phyloP scores from a whole-genome alignment of 2,888 invertebrate genomes.

The Escarpia spicata region DNA sequence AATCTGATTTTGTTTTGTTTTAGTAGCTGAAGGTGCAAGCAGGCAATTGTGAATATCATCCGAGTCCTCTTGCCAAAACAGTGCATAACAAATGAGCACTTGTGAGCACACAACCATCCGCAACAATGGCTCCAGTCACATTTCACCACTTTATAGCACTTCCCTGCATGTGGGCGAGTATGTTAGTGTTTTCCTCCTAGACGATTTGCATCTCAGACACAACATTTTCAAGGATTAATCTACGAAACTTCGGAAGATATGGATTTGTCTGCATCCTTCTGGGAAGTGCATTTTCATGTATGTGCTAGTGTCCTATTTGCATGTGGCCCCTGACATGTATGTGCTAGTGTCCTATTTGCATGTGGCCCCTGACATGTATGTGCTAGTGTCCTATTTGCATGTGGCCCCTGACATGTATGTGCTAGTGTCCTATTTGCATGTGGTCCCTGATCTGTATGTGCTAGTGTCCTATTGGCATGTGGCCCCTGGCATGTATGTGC shows the following conservation, averaged over 20 bases:
- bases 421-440: neutral
- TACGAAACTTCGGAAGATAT: neutral
- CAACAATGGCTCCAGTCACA: too few relatives aligned
- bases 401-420: neutral
- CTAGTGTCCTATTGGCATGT: neutral
- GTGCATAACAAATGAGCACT: too few relatives aligned
- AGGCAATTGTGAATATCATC: too few relatives aligned
- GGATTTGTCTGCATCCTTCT: neutral
- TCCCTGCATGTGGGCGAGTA: too few relatives aligned
- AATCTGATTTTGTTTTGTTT: too few relatives aligned
- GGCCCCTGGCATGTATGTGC: neutral
- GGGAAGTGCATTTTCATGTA: neutral
- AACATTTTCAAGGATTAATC: too few relatives aligned
- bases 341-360: neutral
- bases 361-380: neutral
- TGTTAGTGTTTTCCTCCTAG: too few relatives aligned
- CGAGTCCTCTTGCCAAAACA: too few relatives aligned
- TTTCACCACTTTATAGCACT: too few relatives aligned
- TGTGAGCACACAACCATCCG: too few relatives aligned
- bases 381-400: neutral
- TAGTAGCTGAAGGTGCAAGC: too few relatives aligned
- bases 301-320: neutral
- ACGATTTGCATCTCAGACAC: too few relatives aligned
- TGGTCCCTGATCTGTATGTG: neutral
- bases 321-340: neutral